Evolutionary conservation across 2,113 vertebrate species (phyloP), one percentile per base, ranked within the genome.

Genomic region (Neodontobutis hainanensis): DNA sequence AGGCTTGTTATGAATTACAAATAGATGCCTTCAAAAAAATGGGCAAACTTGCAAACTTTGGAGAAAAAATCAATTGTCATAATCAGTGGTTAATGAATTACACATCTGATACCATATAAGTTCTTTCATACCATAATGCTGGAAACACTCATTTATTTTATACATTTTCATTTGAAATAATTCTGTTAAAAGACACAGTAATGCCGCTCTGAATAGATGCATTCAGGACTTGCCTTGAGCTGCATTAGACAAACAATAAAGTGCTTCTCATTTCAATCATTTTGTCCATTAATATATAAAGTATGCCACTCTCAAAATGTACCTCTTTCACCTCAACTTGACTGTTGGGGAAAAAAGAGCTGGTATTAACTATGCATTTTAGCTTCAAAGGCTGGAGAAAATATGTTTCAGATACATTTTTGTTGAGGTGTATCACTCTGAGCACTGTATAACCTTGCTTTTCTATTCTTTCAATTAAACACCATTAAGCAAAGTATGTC

Each of bases 151-250:
- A 81, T 79, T 44, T 53, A 49, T 53, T 68, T 56, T 6, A 35
- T 56, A 38, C 56, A 83, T 71, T 61, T 67, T 65, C 83, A 87
- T 88, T 84, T 63, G 8, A 77, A 75, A 75, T 59, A 76, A 88
- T 84, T 71, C 82, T 68, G 57, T 77, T 69, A 68, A 84, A 64
- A 79, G 60, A 67, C 65, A 80, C 12, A n/a, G 52, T 34, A 3
- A 77, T 74, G 70, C 84, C 60, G 81, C 67, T 75, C 47, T 60
- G 46, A 80, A 66, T 53, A 61, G 62, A 78, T 82, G 78, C 73
- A 62, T 84, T 65, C 74, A 67, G 65, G 76, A 53, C 68, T 80
- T 60, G 52, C 81, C 83, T 50, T 70, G 52, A 36, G 46, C 53
- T 65, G 43, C 74, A 77, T 73, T 49, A 72, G 83, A 60, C 66